These are phyloP conservation scores for Stictocephala bisonia DNA, from an alignment of 2,888 invertebrate genomes.

Conservation along the genomic window DNA sequence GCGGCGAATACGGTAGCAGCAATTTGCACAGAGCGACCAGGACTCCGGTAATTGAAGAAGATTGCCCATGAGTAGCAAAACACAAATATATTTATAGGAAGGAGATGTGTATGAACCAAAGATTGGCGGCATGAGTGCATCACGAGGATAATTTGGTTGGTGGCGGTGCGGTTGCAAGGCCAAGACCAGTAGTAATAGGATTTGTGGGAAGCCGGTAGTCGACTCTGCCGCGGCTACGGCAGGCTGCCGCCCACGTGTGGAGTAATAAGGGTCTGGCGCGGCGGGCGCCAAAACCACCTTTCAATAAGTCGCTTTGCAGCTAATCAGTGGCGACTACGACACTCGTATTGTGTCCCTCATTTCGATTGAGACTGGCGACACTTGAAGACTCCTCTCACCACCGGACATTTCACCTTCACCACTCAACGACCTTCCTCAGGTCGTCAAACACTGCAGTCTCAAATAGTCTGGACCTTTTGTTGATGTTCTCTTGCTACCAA, in stretches of 20 bases:
- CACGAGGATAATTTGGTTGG: conserved; percentile 22
- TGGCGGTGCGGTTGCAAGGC: conserved; percentile 10
- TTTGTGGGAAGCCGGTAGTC: neutral
- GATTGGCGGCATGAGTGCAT: conserved; percentile 42
- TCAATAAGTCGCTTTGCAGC: neutral
- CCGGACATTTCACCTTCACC: too few relatives aligned
- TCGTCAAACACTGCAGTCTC: too few relatives aligned
- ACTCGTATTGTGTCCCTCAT: neutral
- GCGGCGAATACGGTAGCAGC: conserved; percentile 25
- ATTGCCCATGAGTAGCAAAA: conserved; percentile 39
- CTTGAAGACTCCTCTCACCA: too few relatives aligned
- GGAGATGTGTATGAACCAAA: conserved; percentile 25
- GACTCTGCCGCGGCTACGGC: too few relatives aligned
- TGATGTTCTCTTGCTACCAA: too few relatives aligned
- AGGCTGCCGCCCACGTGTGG: neutral
- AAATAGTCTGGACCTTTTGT: too few relatives aligned
- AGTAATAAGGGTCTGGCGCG: too few relatives aligned
- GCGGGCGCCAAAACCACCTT: neutral
- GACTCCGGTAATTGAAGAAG: conserved; percentile 29
- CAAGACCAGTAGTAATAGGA: conserved; percentile 24
- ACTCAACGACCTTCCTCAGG: too few relatives aligned
- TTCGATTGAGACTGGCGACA: too few relatives aligned
- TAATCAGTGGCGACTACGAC: neutral
- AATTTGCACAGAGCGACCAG: conserved; percentile 19
- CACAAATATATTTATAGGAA: conserved; percentile 42